Conservation (phyloP, 2,797 vertebrate species). For the Diplodus puntazzo region DNA sequence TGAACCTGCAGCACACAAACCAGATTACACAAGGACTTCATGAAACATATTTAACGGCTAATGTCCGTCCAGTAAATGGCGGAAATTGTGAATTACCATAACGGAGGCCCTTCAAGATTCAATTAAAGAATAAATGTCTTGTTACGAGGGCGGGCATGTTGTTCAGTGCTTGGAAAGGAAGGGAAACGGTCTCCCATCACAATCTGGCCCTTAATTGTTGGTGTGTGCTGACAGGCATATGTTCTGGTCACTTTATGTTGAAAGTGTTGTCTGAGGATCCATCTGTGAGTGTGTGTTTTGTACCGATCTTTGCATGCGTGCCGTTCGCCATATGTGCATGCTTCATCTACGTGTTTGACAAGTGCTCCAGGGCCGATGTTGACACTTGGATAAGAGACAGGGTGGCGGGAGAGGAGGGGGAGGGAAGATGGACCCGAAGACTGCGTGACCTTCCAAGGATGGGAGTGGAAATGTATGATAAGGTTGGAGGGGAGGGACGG, state of each 20-base stretch:
- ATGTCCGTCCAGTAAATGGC: not conserved
- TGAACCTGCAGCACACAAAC: not conserved
- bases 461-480: slow-evolving; percentile 54
- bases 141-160: slow-evolving; percentile 24
- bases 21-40: not conserved
- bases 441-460: slow-evolving; percentile 65
- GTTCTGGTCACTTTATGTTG: slow-evolving; percentile 61
- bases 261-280: slow-evolving; percentile 52
- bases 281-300: slow-evolving; percentile 38
- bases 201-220: slow-evolving; percentile 52
- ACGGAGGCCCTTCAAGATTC: not conserved
- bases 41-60: slow-evolving; percentile 13
- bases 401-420: not conserved
- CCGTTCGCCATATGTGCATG: slow-evolving; percentile 47
- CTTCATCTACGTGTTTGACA: slow-evolving; percentile 60
- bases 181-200: slow-evolving; percentile 37
- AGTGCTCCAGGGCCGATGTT: slow-evolving; percentile 65
- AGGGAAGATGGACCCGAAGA: slow-evolving; percentile 42
- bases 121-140: not conserved
- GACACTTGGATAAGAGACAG: slow-evolving; percentile 67
- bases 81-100: not conserved
- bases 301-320: not conserved
- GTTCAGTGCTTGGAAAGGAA: slow-evolving; percentile 11
- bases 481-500: slow-evolving; percentile 22
- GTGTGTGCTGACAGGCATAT: slow-evolving; percentile 68